Percentiles rank a stretch among this genome's conserved stretches.
These are phyloP conservation scores for Pedionomus torquatus DNA, from an alignment of 2,113 vertebrate genomes.

Conservation along the genomic window DNA sequence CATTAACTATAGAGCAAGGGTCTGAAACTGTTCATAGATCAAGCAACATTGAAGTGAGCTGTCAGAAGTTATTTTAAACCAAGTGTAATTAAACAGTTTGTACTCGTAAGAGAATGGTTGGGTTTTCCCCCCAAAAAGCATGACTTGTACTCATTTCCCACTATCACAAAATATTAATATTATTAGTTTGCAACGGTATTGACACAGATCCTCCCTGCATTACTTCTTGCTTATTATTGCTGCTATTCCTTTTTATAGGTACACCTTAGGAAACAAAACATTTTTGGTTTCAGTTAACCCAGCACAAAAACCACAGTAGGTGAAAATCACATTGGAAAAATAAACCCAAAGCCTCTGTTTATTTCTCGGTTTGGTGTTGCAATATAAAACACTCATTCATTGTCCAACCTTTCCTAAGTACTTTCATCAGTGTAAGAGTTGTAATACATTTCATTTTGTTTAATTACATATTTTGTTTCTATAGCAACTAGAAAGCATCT, in stretches of 20 bases:
- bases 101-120: background rate
- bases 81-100: background rate
- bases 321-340: background rate
- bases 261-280: background rate
- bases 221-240: background rate
- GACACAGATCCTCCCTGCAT: background rate
- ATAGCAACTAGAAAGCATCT: conserved; percentile 65
- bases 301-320: background rate
- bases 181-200: background rate
- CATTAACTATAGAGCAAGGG: background rate
- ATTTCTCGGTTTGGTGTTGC: background rate
- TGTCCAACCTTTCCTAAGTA: conserved; percentile 16
- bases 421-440: conserved; percentile 35
- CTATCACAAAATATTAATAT: background rate
- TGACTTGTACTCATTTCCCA: background rate
- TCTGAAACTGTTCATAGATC: background rate
- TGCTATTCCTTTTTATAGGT: background rate
- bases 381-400: conserved; percentile 23
- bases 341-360: background rate
- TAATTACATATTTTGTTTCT: conserved; percentile 75
- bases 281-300: background rate
- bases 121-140: fast-evolving
- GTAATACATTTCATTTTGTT: conserved; percentile 61
- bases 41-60: background rate
- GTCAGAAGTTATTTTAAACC: background rate